Conservation (phyloP, 2,888 invertebrate genomes). For the Drosophila lutescens region DNA sequence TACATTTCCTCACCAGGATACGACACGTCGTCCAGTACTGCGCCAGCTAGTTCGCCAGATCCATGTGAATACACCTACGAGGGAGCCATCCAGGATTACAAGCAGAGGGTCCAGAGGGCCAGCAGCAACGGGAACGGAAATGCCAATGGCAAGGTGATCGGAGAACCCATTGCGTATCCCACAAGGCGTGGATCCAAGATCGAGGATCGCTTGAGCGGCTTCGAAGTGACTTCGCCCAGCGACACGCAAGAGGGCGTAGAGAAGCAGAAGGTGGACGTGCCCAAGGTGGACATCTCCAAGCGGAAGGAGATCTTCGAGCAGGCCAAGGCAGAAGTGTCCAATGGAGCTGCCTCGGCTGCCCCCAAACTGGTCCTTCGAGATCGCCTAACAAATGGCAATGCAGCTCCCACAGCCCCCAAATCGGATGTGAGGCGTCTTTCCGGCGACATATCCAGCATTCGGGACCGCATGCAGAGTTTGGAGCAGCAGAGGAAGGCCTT, state of each 20-base stretch:
- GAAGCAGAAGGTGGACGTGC: constrained; percentile 86
- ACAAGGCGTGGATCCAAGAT: constrained; percentile 85
- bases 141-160: constrained; percentile 72
- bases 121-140: constrained; percentile 61
- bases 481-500: constrained; percentile 85
- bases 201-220: constrained; percentile 87
- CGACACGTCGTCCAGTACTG: constrained; percentile 89
- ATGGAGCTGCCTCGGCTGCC: constrained; percentile 31
- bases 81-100: constrained; percentile 94
- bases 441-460: constrained; percentile 87
- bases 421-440: constrained; percentile 85
- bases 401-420: constrained; percentile 51
- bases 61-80: constrained; percentile 94
- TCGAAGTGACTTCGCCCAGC: constrained; percentile 85
- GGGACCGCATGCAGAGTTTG: constrained; percentile 87
- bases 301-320: constrained; percentile 92
- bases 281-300: constrained; percentile 93
- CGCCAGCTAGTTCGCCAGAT: constrained; percentile 88
- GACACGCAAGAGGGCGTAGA: constrained; percentile 82
- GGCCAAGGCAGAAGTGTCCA: constrained; percentile 31
- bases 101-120: constrained; percentile 89
- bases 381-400: constrained; percentile 64
- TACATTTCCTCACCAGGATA: constrained; percentile 86
- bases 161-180: constrained; percentile 84
- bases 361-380: constrained; percentile 74